Evolutionary conservation across 2,888 invertebrate genomes (phyloP).

Genomic region (Eupithecia tripunctaria): DNA sequence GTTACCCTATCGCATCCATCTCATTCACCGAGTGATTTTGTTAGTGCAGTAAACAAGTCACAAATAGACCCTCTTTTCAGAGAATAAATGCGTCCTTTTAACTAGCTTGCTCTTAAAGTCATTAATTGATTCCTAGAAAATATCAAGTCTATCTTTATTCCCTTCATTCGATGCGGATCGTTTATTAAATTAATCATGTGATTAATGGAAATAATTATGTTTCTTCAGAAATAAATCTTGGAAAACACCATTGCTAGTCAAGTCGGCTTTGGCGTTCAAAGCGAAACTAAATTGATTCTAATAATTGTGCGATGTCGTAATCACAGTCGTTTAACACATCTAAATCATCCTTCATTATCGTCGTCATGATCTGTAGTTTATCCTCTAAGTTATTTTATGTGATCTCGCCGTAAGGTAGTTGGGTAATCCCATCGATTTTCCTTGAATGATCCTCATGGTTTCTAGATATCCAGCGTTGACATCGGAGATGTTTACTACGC

Average conservation of each 20-base stretch:
- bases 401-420: constrained; percentile 20
- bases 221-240: constrained; percentile 57
- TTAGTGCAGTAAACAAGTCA: background rate
- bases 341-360: constrained; percentile 27
- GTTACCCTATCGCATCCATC: constrained; percentile 27
- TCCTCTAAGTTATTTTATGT: constrained; percentile 22
- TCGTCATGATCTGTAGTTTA: constrained; percentile 24
- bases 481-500: constrained; percentile 92
- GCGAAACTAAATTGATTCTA: constrained; percentile 53
- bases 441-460: constrained; percentile 22
- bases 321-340: constrained; percentile 24
- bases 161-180: constrained; percentile 63
- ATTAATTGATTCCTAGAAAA: constrained; percentile 37
- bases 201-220: constrained; percentile 72
- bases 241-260: constrained; percentile 57
- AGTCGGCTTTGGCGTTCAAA: constrained; percentile 45
- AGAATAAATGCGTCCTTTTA: constrained; percentile 46
- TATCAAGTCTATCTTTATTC: background rate
- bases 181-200: constrained; percentile 73
- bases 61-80: constrained; percentile 4
- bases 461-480: constrained; percentile 88
- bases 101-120: constrained; percentile 42
- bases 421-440: constrained; percentile 24
- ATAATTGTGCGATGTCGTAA: constrained; percentile 49
- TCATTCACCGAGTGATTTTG: background rate